Conservation (phyloP, 2,797 vertebrate genomes). For the Lagorchestes hirsutus region DNA sequence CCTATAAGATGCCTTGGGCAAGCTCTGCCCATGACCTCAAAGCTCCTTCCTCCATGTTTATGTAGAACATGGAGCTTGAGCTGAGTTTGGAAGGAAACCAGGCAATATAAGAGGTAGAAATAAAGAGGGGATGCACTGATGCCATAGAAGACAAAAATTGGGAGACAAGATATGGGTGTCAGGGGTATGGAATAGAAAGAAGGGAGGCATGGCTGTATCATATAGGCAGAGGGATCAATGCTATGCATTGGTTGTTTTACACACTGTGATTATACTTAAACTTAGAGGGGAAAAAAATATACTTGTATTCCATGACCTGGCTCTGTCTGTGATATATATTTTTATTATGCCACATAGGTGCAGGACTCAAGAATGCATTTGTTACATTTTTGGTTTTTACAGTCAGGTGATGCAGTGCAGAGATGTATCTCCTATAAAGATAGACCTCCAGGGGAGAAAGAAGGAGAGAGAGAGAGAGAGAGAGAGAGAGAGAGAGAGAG, state of each 20-base stretch:
- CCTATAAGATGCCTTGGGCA: fast-evolving
- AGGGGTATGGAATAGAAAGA: background rate
- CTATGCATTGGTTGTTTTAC: fast-evolving
- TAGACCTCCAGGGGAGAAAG: background rate
- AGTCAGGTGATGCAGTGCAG: background rate
- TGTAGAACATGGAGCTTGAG: background rate
- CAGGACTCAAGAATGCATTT: conserved; percentile 25
- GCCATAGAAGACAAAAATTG: background rate
- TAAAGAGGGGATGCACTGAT: background rate
- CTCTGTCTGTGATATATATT: fast-evolving
- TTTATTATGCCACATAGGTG: background rate
- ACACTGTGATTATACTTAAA: fast-evolving
- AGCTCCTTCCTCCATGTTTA: background rate
- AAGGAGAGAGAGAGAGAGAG: too few relatives aligned
- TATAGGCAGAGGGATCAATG: background rate
- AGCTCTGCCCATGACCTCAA: background rate
- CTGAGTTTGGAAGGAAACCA: background rate
- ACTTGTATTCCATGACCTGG: conserved; percentile 15
- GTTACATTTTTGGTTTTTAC: background rate
- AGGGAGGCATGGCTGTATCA: background rate
- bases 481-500: too few relatives aligned
- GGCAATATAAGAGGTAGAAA: background rate
- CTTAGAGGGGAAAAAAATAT: background rate
- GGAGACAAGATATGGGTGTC: background rate
- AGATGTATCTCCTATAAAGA: background rate